Evolutionary conservation across 2,113 vertebrate genomes (phyloP).

Genomic region (Raphicerus campestris): DNA sequence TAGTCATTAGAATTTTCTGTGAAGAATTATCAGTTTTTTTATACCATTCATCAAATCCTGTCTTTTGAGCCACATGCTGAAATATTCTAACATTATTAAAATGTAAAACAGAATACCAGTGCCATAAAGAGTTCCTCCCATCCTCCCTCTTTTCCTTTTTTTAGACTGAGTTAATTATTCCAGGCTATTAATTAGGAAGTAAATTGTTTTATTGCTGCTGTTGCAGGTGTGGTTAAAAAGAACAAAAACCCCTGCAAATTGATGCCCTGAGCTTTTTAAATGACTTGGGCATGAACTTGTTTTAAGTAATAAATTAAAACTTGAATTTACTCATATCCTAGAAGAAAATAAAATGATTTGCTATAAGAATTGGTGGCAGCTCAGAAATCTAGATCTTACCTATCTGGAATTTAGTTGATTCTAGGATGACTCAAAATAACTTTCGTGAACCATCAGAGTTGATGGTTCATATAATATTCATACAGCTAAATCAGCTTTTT

Average conservation of each 20-base stretch:
- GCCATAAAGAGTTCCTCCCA: background rate
- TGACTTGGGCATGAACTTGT: background rate
- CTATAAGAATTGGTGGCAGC: background rate
- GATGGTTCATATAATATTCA: background rate
- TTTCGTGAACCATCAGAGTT: background rate
- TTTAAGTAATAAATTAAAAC: slow-evolving; percentile 22
- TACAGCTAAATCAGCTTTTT: background rate
- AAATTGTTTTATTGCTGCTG: background rate
- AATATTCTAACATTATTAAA: slow-evolving; percentile 42
- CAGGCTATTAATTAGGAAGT: background rate
- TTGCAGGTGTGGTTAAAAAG: background rate
- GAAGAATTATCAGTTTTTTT: background rate
- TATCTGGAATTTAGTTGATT: background rate
- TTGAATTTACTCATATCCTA: background rate
- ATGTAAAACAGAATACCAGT: slow-evolving; percentile 11
- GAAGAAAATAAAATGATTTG: slow-evolving; percentile 36
- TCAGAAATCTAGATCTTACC: background rate
- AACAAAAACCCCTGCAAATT: background rate
- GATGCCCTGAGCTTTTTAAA: background rate
- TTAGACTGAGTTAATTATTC: background rate
- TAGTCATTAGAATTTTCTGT: slow-evolving; percentile 1
- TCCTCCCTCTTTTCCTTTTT: background rate
- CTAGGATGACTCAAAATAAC: background rate
- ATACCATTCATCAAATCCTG: slow-evolving; percentile 10
- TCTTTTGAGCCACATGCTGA: background rate